phyloP scores from a whole-genome alignment of 2,113 vertebrate genomes.

The Tetrao urogallus region DNA sequence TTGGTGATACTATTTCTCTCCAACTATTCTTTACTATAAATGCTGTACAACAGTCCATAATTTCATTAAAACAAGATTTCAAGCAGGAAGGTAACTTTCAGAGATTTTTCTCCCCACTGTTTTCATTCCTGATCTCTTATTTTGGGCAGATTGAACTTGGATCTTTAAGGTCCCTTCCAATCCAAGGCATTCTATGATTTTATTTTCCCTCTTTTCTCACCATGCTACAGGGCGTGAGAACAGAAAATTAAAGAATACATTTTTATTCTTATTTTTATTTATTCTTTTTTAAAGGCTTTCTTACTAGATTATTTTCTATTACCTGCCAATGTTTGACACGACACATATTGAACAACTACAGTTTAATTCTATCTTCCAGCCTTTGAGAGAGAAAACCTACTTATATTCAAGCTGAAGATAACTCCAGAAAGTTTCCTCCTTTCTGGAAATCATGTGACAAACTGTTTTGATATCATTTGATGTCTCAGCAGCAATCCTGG shows the following conservation, averaged over 20 bases:
- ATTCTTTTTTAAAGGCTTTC: not conserved
- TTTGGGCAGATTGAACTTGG: not conserved
- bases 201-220: not conserved
- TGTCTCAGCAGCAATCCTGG: not conserved
- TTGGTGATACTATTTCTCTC: not conserved
- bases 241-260: not conserved
- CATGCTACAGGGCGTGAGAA: not conserved
- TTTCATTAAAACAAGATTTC: not conserved
- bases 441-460: not conserved
- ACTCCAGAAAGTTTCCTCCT: not conserved
- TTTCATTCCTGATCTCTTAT: not conserved
- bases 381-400: not conserved
- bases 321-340: rapidly evolving
- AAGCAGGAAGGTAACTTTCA: not conserved
- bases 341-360: not conserved
- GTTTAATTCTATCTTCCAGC: not conserved
- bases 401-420: not conserved
- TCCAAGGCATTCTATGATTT: not conserved
- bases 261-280: not conserved
- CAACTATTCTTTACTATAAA: not conserved
- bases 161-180: not conserved
- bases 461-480: not conserved
- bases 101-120: rapidly evolving
- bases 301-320: not conserved
- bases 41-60: not conserved